Evolutionary conservation across 2,113 vertebrate species (phyloP), one percentile per base, ranked within the genome.

Genomic region (Thomomys bottae): DNA sequence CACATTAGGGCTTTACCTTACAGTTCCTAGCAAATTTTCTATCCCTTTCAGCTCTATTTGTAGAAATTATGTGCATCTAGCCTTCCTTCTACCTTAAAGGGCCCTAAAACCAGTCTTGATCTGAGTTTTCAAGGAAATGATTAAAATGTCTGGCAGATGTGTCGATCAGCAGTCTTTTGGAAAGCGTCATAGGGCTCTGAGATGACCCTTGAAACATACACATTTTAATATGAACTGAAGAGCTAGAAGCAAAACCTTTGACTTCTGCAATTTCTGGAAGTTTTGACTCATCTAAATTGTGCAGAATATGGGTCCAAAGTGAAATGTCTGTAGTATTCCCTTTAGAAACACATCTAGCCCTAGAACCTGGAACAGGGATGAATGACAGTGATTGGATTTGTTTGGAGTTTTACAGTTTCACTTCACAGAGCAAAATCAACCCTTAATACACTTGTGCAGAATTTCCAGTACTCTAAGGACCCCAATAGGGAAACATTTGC

Each of bases 161-260:
- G 68, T 6, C n/a, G 72, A 61, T 45, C 49, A 63, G 3, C 2
- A 76, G 15, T 77, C 63, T 84, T 76, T 36, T 80, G 30, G 42
- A 20, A 91, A 79, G 28, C 2, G 30, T 71, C 15, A 3, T 36
- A 11, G 40, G 81, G 76, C 32, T 2, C 38, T 68, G 64, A 90
- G 38, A 84, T 77, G 17, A 68, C 8, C 12, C 2, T 30, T n/a
- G n/a, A 75, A 80, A 8, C 2, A 26, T 59, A 40, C 4, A 59
- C 49, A 54, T 90, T 90, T 90, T 89, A 90, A 92, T 61, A 71
- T 32, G 26, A 79, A 8, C 32, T 28, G 14, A 63, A 84, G 24
- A 80, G 40, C n/a, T 45, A 87, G 84, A 42, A 75, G 0, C 15
- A 42, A 68, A 89, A 73, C 32, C 8, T 71, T 81, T 71, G 8